These are phyloP conservation scores for Meghimatium bilineatum DNA, from an alignment of 2,888 invertebrate genomes.

Conservation along the genomic window DNA sequence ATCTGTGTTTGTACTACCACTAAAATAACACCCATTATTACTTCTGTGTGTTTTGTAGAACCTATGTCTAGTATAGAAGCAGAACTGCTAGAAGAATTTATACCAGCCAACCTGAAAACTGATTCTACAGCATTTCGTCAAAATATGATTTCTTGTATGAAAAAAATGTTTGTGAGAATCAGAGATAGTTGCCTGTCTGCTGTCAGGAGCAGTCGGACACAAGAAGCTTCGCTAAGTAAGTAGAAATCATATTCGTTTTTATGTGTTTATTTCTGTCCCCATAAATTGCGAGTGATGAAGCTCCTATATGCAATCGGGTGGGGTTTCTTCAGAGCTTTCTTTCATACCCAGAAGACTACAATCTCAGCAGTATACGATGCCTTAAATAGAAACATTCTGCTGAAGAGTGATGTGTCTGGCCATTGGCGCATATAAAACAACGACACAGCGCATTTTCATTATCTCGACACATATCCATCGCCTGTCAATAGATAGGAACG, in stretches of 20 bases:
- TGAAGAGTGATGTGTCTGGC: no score
- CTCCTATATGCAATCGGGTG: no score
- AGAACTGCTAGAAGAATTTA: constrained; percentile 61
- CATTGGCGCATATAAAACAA: no score
- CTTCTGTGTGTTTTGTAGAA: constrained; percentile 55
- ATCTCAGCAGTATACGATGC: no score
- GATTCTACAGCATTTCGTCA: constrained; percentile 76
- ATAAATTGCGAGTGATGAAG: no score
- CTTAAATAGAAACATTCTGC: no score
- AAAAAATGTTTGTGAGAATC: constrained; percentile 67
- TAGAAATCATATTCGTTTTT: background rate
- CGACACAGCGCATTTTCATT: no score
- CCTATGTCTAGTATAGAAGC: constrained; percentile 62
- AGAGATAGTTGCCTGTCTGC: constrained; percentile 71
- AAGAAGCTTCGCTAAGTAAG: constrained; percentile 53
- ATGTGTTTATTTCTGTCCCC: no score
- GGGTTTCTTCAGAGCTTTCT: no score
- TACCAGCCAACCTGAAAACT: constrained; percentile 73
- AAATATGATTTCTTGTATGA: constrained; percentile 67
- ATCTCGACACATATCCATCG: no score
- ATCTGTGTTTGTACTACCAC: background rate
- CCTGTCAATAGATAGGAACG: no score
- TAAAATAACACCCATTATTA: background rate
- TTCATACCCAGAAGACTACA: no score
- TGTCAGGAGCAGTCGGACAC: constrained; percentile 52